A percentile compares a stretch with the other conserved stretches of the same genome.
Conservation (phyloP, 2,797 vertebrate species). For the Harpagifer antarcticus region DNA sequence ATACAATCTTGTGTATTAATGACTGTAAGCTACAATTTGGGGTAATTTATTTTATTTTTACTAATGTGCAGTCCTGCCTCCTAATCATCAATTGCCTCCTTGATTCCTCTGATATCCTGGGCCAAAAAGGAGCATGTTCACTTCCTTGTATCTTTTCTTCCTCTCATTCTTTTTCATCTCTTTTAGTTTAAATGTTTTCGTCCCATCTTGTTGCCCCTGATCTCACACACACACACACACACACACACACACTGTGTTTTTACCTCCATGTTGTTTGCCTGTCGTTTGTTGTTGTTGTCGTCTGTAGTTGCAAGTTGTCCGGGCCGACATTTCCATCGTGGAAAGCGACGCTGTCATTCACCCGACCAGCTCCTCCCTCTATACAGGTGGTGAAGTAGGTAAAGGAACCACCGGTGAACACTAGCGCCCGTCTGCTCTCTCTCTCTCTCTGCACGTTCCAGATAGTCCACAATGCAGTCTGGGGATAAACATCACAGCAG, state of each 20-base stretch:
- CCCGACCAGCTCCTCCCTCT: constrained; percentile 98
- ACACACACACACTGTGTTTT: constrained; percentile 61
- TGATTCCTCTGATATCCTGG: constrained; percentile 57
- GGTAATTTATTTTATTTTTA: not conserved
- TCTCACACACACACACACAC: constrained; percentile 36
- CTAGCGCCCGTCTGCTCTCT: constrained; percentile 56
- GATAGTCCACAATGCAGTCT: constrained; percentile 46
- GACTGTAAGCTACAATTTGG: not conserved
- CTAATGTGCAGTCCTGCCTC: constrained; percentile 54
- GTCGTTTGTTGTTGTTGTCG: constrained; percentile 79
- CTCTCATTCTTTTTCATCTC: constrained; percentile 29
- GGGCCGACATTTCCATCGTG: constrained; percentile 98
- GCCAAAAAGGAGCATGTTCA: constrained; percentile 55
- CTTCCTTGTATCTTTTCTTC: constrained; percentile 22
- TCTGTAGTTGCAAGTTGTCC: constrained; percentile 99
- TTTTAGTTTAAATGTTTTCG: constrained; percentile 12
- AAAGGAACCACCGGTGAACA: constrained; percentile 88
- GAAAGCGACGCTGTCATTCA: constrained; percentile 99
- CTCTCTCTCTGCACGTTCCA: constrained; percentile 45
- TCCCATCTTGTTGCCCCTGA: constrained; percentile 45
- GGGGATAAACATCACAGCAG: constrained; percentile 51
- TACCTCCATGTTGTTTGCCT: constrained; percentile 77
- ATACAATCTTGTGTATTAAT: not conserved
- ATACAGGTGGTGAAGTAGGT: constrained; percentile 99
- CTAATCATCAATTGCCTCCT: constrained; percentile 55